phyloP scores from a whole-genome alignment of 2,113 vertebrate genomes.

The Xenopus borealis region DNA sequence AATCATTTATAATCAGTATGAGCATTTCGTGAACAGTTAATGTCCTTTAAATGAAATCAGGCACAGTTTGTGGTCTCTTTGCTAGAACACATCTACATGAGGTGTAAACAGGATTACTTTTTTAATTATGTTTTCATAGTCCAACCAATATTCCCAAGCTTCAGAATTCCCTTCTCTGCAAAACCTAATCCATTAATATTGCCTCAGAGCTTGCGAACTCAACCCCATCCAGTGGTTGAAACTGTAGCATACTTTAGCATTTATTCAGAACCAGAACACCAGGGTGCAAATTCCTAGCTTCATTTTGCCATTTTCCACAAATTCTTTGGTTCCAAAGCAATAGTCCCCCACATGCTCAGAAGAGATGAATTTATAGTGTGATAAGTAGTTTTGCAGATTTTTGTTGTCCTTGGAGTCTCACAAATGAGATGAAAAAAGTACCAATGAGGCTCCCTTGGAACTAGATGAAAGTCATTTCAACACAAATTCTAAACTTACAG shows the following conservation, averaged over 20 bases:
- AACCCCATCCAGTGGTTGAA: neutral
- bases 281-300: neutral
- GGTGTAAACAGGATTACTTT: neutral
- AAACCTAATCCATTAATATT: slow-evolving; percentile 6
- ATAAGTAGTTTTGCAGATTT: neutral
- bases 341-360: neutral
- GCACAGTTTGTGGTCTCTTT: neutral
- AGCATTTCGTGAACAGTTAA: neutral
- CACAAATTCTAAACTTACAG: too few species aligned
- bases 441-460: neutral
- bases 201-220: neutral
- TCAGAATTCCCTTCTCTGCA: neutral
- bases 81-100: neutral
- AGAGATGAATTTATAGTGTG: slow-evolving; percentile 3
- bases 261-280: slow-evolving; percentile 1
- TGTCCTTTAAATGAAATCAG: neutral
- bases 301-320: slow-evolving; percentile 4
- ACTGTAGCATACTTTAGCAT: neutral
- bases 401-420: neutral
- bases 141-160: neutral
- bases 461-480: slow-evolving; percentile 13
- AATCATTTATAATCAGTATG: slow-evolving; percentile 2
- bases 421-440: neutral
- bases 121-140: neutral
- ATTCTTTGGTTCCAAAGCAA: neutral